These are phyloP conservation scores for Idaea aversata DNA, from an alignment of 2,888 invertebrate species.

Conservation along the genomic window DNA sequence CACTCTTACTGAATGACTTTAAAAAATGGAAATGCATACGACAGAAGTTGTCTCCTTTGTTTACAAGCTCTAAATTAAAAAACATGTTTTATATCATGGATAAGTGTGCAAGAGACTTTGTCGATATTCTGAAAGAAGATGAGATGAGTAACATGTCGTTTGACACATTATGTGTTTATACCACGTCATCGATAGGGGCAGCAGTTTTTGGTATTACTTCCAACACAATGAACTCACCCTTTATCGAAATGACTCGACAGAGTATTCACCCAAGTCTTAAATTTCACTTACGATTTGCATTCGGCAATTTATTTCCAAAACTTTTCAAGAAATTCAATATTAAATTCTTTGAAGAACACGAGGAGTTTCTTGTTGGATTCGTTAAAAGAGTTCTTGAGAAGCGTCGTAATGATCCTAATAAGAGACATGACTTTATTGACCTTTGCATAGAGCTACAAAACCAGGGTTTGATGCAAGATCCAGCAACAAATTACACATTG, in stretches of 20 bases:
- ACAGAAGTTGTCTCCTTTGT: slow-evolving; percentile 56
- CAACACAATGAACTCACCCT: slow-evolving; percentile 57
- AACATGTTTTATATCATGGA: slow-evolving; percentile 60
- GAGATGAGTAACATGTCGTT: neutral
- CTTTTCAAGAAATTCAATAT: slow-evolving; percentile 43
- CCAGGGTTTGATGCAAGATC: slow-evolving; percentile 47
- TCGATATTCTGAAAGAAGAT: slow-evolving; percentile 11
- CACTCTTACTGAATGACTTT: slow-evolving; percentile 45
- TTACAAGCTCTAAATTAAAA: slow-evolving; percentile 53
- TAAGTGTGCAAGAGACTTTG: slow-evolving; percentile 47
- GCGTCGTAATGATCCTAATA: slow-evolving; percentile 34
- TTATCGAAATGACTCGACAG: slow-evolving; percentile 51
- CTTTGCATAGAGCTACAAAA: slow-evolving; percentile 53
- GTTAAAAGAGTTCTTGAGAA: slow-evolving; percentile 48
- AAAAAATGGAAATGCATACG: slow-evolving; percentile 53
- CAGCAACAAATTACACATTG: slow-evolving; percentile 43
- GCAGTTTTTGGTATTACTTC: slow-evolving; percentile 68
- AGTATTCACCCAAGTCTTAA: slow-evolving; percentile 34
- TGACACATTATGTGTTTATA: slow-evolving; percentile 31
- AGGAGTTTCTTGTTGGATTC: slow-evolving; percentile 52
- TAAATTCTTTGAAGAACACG: slow-evolving; percentile 48
- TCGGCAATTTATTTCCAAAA: slow-evolving; percentile 39
- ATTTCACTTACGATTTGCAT: slow-evolving; percentile 32
- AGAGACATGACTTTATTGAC: slow-evolving; percentile 55
- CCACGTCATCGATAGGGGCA: slow-evolving; percentile 52